Percentiles rank a stretch among this genome's conserved stretches.
These are phyloP conservation scores for Lepidurus couesii DNA, from an alignment of 1,140 invertebrate species.

Conservation along the genomic window DNA sequence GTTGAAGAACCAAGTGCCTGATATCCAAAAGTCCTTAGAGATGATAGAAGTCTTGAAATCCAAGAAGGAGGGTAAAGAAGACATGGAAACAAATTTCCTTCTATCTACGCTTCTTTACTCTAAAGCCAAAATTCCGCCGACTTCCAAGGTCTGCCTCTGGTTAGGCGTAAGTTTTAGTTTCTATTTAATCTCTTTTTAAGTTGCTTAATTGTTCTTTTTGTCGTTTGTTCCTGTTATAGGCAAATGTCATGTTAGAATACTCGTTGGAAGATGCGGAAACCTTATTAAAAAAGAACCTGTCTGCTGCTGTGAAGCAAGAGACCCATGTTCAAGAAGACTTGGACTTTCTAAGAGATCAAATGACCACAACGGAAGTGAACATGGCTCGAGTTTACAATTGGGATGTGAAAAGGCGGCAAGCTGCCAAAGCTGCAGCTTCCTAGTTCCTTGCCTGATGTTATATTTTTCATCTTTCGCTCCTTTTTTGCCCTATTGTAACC, in stretches of 20 bases:
- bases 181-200: conserved; percentile 27
- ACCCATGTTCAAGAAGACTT: conserved; percentile 83
- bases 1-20: conserved; percentile 83
- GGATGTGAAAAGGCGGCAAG: conserved; percentile 83
- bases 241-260: conserved; percentile 98
- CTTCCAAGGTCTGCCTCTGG: conserved; percentile 94
- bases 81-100: conserved; percentile 84
- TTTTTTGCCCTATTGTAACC: background rate
- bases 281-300: conserved; percentile 80
- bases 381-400: conserved; percentile 95
- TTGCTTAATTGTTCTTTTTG: background rate
- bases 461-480: background rate
- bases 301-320: conserved; percentile 76
- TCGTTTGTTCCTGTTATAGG: conserved; percentile 48
- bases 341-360: conserved; percentile 89
- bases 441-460: background rate
- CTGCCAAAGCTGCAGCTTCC: conserved; percentile 45
- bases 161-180: conserved; percentile 60
- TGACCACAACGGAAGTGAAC: conserved; percentile 97
- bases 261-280: conserved; percentile 82
- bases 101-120: conserved; percentile 93
- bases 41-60: conserved; percentile 83
- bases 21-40: conserved; percentile 82
- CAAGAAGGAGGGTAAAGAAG: conserved; percentile 61
- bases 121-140: conserved; percentile 78